These are phyloP conservation scores for Acridotheres tristis DNA, from an alignment of 2,797 vertebrate genomes.

Conservation along the genomic window DNA sequence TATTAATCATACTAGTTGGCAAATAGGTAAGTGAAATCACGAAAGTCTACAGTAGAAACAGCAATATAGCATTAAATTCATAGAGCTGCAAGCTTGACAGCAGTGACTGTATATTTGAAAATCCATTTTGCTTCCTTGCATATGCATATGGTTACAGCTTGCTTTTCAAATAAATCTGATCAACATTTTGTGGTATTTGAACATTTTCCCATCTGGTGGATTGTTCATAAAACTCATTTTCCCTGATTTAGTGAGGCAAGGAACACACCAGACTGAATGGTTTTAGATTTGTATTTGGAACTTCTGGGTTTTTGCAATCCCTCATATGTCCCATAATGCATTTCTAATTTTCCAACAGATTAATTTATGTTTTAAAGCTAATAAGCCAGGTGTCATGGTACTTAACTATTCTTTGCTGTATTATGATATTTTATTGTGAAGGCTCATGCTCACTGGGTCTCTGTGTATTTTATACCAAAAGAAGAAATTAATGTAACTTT, in stretches of 20 bases:
- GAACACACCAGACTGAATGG: slow-evolving; percentile 39
- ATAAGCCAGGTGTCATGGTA: slow-evolving; percentile 1
- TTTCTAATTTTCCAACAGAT: slow-evolving; percentile 61
- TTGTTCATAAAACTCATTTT: slow-evolving; percentile 76
- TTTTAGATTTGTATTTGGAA: slow-evolving; percentile 59
- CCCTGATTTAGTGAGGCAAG: slow-evolving; percentile 69
- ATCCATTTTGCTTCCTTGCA: slow-evolving; percentile 60
- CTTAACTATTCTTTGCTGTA: background rate
- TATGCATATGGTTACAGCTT: slow-evolving; percentile 74
- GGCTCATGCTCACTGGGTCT: background rate
- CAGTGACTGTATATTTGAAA: slow-evolving; percentile 53
- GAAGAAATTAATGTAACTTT: background rate
- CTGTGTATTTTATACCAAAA: background rate
- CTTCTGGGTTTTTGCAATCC: background rate
- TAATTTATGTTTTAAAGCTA: slow-evolving; percentile 53
- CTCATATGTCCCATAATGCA: slow-evolving; percentile 30
- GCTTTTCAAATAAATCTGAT: slow-evolving; percentile 76
- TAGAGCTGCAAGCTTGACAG: slow-evolving; percentile 49
- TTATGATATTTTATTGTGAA: background rate
- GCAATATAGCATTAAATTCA: slow-evolving; percentile 38
- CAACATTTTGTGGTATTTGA: slow-evolving; percentile 70
- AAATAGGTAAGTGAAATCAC: slow-evolving; percentile 46
- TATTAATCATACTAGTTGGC: slow-evolving; percentile 59
- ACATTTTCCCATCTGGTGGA: slow-evolving; percentile 75
- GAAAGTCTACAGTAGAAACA: slow-evolving; percentile 1